Evolutionary conservation across 2,888 invertebrate species (phyloP), one percentile per base, ranked within the genome.

Genomic region (Drosophila borealis): DNA sequence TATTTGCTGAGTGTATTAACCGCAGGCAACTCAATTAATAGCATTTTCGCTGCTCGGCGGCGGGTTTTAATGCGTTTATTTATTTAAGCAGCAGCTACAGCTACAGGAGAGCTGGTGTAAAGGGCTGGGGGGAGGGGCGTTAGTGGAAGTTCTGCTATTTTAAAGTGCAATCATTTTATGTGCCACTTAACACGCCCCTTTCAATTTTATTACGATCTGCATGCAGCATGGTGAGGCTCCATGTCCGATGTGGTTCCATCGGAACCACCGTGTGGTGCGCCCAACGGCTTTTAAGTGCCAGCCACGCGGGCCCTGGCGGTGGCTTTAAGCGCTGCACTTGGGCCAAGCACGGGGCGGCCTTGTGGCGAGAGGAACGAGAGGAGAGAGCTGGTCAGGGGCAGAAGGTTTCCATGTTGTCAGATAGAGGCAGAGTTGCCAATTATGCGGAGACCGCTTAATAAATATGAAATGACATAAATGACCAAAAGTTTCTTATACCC

Each of bases 381-480:
- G 37, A 50, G 45, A 9, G 29, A 14, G 19, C 14, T n/a, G 39
- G 14, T 37, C 37, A 37, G 36, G n/a, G 17, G 29, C 39, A 41
- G 34, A 36, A 63, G 60, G 46, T 65, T 51, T 41, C 29, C 34
- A 13, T 48, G 54, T 45, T 65, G 53, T 44, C 55, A 56, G 50
- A 36, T 48, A 44, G 55, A 49, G 60, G 54, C 71, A 57, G 55
- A 59, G 63, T 72, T 83, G 74, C 78, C 80, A 87, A 87, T 82
- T 82, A 82, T 87, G 84, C 81, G 64, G 67, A 54, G 79, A 78
- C 74, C 81, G 84, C 87, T 71, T 79, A 78, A 78, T 87, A 82
- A 82, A 87, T 82, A 87, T 71, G 76, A 84, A 84, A 84, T 75
- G 79, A 84, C 88, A 84, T 81, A 84, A 82, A 81, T 87, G 79